Conservation (phyloP, 2,888 invertebrate species). For the Rhimphoctona megacephalus region DNA sequence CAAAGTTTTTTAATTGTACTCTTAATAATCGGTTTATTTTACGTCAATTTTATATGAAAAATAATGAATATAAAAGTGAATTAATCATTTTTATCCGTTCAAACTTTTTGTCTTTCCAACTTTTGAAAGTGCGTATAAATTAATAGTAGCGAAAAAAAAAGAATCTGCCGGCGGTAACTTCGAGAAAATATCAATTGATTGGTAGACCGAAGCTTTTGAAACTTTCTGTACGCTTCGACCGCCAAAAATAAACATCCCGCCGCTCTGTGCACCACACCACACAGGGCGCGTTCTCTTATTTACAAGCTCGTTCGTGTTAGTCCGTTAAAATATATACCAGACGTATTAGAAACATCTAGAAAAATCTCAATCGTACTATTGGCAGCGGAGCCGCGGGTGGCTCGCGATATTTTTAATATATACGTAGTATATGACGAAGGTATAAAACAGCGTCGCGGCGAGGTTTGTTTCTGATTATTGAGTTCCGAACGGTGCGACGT, state of each 20-base stretch:
- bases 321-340: neutral
- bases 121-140: neutral
- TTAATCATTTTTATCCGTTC: too few relatives aligned
- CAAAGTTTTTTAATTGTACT: too few relatives aligned
- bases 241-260: slow-evolving; percentile 76
- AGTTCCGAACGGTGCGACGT: neutral
- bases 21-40: too few relatives aligned
- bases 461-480: slow-evolving; percentile 38
- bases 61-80: too few relatives aligned
- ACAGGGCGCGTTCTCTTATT: slow-evolving; percentile 24
- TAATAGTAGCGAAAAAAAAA: neutral
- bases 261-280: neutral
- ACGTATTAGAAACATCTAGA: slow-evolving; percentile 60
- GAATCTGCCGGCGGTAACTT: neutral
- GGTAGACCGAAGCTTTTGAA: slow-evolving; percentile 61
- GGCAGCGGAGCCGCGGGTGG: slow-evolving; percentile 66
- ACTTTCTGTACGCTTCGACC: slow-evolving; percentile 71
- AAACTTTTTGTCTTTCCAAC: too few relatives aligned
- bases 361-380: slow-evolving; percentile 76
- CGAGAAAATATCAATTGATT: slow-evolving; percentile 18
- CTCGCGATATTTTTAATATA: slow-evolving; percentile 76
- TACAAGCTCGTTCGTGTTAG: slow-evolving; percentile 26
- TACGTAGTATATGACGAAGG: neutral
- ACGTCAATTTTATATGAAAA: too few relatives aligned
- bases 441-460: slow-evolving; percentile 34